Evolutionary conservation across 2,113 vertebrate species (phyloP).

Genomic region (Upupa epops): DNA sequence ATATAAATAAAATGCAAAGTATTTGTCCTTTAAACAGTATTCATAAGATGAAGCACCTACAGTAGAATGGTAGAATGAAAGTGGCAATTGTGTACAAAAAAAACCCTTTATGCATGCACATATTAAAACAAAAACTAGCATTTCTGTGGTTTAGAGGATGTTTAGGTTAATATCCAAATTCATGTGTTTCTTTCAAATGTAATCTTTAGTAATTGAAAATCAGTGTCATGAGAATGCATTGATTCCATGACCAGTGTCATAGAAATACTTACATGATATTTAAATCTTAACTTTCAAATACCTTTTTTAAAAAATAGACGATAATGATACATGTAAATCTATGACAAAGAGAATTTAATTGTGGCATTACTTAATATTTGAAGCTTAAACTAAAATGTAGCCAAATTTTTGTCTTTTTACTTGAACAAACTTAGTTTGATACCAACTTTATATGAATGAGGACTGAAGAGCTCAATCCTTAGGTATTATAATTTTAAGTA

Average conservation of each 20-base stretch:
- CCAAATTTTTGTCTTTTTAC: neutral
- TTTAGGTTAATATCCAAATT: neutral
- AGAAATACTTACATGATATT: neutral
- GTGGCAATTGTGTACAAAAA: neutral
- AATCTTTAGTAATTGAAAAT: neutral
- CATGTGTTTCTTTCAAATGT: neutral
- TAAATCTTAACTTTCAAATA: neutral
- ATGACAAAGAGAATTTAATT: neutral
- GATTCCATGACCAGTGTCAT: neutral
- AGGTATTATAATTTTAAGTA: neutral
- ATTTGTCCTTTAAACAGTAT: too few species aligned
- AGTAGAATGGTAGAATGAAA: neutral
- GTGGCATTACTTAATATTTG: neutral
- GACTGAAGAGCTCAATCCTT: neutral
- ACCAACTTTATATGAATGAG: neutral
- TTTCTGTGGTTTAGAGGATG: too few species aligned
- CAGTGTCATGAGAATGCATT: fast-evolving
- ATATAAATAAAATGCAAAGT: too few species aligned
- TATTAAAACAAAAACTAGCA: neutral
- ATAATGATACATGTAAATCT: neutral
- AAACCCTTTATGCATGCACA: neutral
- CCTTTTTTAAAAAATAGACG: neutral
- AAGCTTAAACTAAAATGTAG: neutral
- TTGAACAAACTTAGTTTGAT: neutral
- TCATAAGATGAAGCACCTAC: neutral